Evolutionary conservation across 2,888 invertebrate genomes (phyloP).

Genomic region (Eulithis testata): DNA sequence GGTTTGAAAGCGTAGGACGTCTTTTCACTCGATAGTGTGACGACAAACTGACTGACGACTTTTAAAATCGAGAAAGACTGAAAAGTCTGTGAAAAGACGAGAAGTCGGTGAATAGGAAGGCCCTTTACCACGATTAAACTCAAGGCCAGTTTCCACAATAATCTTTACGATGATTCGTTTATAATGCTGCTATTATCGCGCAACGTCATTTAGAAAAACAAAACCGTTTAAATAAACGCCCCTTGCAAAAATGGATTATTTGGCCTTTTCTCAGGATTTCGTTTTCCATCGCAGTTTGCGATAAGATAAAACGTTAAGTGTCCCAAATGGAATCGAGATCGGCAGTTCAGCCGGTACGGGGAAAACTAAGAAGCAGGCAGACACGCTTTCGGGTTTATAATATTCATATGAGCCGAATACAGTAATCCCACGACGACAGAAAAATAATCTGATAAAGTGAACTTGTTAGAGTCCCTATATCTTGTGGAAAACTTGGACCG

Average conservation of each 20-base stretch:
- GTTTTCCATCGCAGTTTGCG: neutral
- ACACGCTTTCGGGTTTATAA: neutral
- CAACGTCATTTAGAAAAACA: conserved; percentile 8
- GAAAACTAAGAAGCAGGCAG: neutral
- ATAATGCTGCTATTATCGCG: conserved; percentile 1
- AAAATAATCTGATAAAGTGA: conserved; percentile 48
- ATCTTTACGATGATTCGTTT: conserved; percentile 11
- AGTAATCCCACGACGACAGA: conserved; percentile 43
- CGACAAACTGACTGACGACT: too few species aligned
- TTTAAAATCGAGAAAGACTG: too few species aligned
- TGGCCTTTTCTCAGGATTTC: neutral
- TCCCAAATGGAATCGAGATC: too few species aligned
- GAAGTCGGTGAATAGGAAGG: neutral
- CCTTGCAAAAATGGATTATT: conserved; percentile 34
- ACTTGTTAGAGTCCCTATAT: conserved; percentile 35
- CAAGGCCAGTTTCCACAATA: conserved; percentile 6
- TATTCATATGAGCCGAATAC: conserved; percentile 34
- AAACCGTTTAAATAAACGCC: conserved; percentile 5
- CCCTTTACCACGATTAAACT: neutral
- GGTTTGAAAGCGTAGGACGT: too few species aligned
- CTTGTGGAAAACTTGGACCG: conserved; percentile 15
- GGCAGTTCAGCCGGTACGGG: too few species aligned
- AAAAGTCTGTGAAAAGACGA: too few species aligned
- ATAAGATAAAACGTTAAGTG: neutral
- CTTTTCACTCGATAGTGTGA: too few species aligned